Base-by-base conservation (phyloP, 2,113 vertebrate genomes). In the Amphiprion ocellaris region DNA sequence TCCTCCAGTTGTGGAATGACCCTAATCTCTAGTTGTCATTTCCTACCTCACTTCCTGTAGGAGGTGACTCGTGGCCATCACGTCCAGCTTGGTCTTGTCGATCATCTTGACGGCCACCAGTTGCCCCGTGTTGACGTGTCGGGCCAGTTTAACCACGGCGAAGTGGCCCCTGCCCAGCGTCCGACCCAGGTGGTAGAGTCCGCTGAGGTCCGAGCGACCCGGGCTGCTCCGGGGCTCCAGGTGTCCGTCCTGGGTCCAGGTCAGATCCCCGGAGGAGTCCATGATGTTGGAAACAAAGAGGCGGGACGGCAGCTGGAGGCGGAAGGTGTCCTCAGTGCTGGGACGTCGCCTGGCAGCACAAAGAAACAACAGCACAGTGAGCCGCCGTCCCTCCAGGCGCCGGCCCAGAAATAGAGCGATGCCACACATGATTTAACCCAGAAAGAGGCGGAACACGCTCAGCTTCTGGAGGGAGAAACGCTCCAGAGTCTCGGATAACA, bases 71-170 rank as follows among this genome's bases (percentile, higher is more conserved):
- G 94, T 93, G 0, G 96, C 96, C 69, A 95, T 88, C 6, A 94
- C 84, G 0, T 95, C 96, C 75, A 97, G 93, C 81, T 97, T 97
- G 52, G 94, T 95, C 92, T 97, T 97, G 88, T 97, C 96, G 14
- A 97, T 97, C 89, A 97, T 96, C 91, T 97, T 97, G 79, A 97
- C 92, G 0, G 96, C 96, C 80, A 97, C 96, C 11, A 95, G 92
- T 82, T 97, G 95, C 17, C 96, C 94, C 0, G 96, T 96, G 93
- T 94, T 95, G 76, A 97, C 93, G 0, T 97, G 96, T 8, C 96
- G 95, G 0, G 95, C 96, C 84, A 97, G 93, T 82, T 96, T 96
- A 79, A 97, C 96, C 83, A 96, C 96, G 0, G 96, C 96, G 0
- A 96, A 97, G 92, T 97, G 96, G 0, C 96, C 96, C 83, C 96